Percentiles rank a stretch among this genome's conserved stretches.
Conservation (phyloP, 2,888 invertebrate genomes). For the Nineta flava region DNA sequence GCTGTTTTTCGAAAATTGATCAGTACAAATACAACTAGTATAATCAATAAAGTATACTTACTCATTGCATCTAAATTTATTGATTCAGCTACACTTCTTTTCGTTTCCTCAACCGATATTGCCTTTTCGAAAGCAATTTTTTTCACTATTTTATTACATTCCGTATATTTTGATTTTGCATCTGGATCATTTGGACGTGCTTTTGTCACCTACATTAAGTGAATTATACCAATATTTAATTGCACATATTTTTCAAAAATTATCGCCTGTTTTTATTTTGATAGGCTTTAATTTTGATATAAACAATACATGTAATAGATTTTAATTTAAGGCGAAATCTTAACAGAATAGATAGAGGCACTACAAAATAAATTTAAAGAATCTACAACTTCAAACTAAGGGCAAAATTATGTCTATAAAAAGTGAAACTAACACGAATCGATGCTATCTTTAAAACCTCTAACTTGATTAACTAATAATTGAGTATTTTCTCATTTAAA, state of each 20-base stretch:
- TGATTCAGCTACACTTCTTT: slow-evolving; percentile 72
- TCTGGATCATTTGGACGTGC: slow-evolving; percentile 87
- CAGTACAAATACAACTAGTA: slow-evolving; percentile 2
- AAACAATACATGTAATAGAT: too few relatives aligned
- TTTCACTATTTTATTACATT: slow-evolving; percentile 92
- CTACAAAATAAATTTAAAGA: too few relatives aligned
- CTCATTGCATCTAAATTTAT: slow-evolving; percentile 85
- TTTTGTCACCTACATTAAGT: slow-evolving; percentile 59
- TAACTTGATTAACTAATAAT: too few relatives aligned
- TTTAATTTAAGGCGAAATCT: too few relatives aligned
- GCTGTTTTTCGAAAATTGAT: slow-evolving; percentile 35
- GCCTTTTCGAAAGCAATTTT: slow-evolving; percentile 93
- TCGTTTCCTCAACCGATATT: slow-evolving; percentile 81
- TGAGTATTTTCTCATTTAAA: too few relatives aligned
- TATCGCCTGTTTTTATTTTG: too few relatives aligned
- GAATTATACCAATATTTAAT: background rate
- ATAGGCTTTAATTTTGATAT: too few relatives aligned
- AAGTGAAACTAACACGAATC: too few relatives aligned
- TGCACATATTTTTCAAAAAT: background rate
- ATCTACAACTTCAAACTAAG: too few relatives aligned
- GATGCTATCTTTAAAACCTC: too few relatives aligned
- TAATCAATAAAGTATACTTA: slow-evolving; percentile 29
- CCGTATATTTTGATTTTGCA: slow-evolving; percentile 78
- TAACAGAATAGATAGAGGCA: too few relatives aligned
- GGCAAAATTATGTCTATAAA: too few relatives aligned